Evolutionary conservation across 2,888 invertebrate genomes (phyloP).

Genomic region (Xestia rhomboidea): DNA sequence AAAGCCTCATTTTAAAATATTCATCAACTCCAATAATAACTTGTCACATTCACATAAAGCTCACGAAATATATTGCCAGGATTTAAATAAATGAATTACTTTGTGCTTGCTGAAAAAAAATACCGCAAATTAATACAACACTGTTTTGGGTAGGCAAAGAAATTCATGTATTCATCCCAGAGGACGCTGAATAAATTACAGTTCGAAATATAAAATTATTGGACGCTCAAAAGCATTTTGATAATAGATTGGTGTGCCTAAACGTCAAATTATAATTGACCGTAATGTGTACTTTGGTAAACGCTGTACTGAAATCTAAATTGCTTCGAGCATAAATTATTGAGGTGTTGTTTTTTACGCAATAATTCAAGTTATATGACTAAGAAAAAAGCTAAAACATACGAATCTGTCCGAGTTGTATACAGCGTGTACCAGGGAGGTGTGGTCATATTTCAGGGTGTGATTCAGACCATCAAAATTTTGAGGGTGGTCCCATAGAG

Average conservation of each 20-base stretch:
- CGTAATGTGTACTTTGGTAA: background rate
- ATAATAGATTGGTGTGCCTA: constrained; percentile 32
- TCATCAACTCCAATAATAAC: constrained; percentile 39
- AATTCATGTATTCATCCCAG: constrained; percentile 49
- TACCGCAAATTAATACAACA: constrained; percentile 42
- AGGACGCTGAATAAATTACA: constrained; percentile 50
- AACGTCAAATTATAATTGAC: constrained; percentile 6
- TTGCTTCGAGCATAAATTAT: background rate
- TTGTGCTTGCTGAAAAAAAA: constrained; percentile 36
- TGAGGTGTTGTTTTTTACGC: background rate
- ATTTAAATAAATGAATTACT: constrained; percentile 46
- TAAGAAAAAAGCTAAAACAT: background rate
- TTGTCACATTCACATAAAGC: constrained; percentile 35
- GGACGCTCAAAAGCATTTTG: constrained; percentile 9
- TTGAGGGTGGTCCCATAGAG: too few species aligned
- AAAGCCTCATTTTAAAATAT: constrained; percentile 21
- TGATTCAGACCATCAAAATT: background rate
- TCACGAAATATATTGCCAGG: constrained; percentile 39
- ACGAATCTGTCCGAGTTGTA: background rate
- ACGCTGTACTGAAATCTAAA: background rate
- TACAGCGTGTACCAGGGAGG: background rate
- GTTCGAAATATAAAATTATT: constrained; percentile 45
- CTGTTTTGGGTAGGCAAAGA: constrained; percentile 38
- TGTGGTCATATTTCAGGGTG: background rate
- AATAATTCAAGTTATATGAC: background rate